A percentile compares a stretch with the other conserved stretches of the same genome.
Conservation (phyloP, 2,888 invertebrate species). For the Dorcus parallelipipedus region DNA sequence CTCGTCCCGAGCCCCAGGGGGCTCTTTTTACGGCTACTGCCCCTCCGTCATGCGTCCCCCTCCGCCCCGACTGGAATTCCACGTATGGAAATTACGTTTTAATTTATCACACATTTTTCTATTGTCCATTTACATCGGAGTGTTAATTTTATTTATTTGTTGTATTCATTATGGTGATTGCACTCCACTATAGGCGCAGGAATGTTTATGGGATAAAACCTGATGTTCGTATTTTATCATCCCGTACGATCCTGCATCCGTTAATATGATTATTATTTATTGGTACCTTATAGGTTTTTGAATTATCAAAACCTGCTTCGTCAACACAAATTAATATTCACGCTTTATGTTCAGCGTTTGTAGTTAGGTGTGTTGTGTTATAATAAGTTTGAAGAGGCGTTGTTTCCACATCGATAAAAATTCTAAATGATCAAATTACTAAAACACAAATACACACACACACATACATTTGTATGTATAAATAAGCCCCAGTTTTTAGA, state of each 20-base stretch:
- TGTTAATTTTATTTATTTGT: slow-evolving; percentile 49
- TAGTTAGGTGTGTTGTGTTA: too few relatives aligned
- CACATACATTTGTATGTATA: too few relatives aligned
- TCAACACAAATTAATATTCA: too few relatives aligned
- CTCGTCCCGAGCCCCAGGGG: slow-evolving; percentile 43
- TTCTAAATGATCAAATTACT: too few relatives aligned
- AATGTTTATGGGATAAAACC: slow-evolving; percentile 14
- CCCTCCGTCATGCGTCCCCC: slow-evolving; percentile 36
- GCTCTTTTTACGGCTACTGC: slow-evolving; percentile 48
- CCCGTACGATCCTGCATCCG: slow-evolving; percentile 7
- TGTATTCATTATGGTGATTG: slow-evolving; percentile 38
- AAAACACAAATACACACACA: too few relatives aligned
- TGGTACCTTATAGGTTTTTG: slow-evolving; percentile 1
- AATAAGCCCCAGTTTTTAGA: too few relatives aligned
- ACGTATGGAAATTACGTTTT: slow-evolving; percentile 48
- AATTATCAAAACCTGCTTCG: too few relatives aligned
- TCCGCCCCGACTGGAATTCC: slow-evolving; percentile 41
- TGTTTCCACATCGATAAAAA: too few relatives aligned
- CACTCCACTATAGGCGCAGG: slow-evolving; percentile 10
- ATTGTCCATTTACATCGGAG: slow-evolving; percentile 46
- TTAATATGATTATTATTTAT: slow-evolving; percentile 20
- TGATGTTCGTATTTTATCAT: slow-evolving; percentile 16
- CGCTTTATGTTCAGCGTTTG: too few relatives aligned
- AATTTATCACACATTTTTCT: slow-evolving; percentile 48
- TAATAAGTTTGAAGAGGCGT: too few relatives aligned